Base-by-base conservation (phyloP, 2,888 invertebrate species). In the Heliconius hortense region DNA sequence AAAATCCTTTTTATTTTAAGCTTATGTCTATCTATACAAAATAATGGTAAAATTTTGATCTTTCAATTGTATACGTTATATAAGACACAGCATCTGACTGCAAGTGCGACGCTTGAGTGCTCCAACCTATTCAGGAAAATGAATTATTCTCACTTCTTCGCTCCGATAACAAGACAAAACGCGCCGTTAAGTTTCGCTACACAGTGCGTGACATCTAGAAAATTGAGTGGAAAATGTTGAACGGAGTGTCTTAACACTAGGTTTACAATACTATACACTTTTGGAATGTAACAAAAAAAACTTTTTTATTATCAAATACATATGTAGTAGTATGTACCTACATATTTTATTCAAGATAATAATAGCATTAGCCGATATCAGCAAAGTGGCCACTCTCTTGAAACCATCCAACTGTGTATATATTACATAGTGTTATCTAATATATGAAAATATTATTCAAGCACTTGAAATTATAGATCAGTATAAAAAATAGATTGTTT, bases 281-380 rank as follows among this genome's bases (percentile, higher is more conserved):
- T 15, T 59, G 0, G n/a, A 8, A n/a, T 59, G 56, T 59, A n/a
- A n/a, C 3, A n/a, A n/a, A 24, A n/a, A 59, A 59, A 10, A 11
- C 0, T 8, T 53, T 8, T 21, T 21, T 43, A 43, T 56, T n/a
- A 56, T 56, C 56, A 56, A 56, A 59, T n/a, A n/a, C 56, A 56
- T 4, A n/a, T n/a, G 8, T n/a, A 56, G 48, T 48, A 18, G 18
- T 13, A 59, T 24, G 5, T 4, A 24, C 3, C 2, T 59, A 59
- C 24, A 59, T 64, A 39, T 64, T 5, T 64, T 39, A 13, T 64
- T 31, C n/a, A n/a, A 35, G 35, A 39, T 64, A 39, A 64, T 66
- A 66, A 66, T 66, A 66, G 24, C 39, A 39, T 24, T 18, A 24
- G 39, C 39, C 39, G 66, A 39, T 66, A 66, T 66, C 66, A 66